phyloP scores from a whole-genome alignment of 2,113 vertebrate species.

The Xyrauchen texanus region DNA sequence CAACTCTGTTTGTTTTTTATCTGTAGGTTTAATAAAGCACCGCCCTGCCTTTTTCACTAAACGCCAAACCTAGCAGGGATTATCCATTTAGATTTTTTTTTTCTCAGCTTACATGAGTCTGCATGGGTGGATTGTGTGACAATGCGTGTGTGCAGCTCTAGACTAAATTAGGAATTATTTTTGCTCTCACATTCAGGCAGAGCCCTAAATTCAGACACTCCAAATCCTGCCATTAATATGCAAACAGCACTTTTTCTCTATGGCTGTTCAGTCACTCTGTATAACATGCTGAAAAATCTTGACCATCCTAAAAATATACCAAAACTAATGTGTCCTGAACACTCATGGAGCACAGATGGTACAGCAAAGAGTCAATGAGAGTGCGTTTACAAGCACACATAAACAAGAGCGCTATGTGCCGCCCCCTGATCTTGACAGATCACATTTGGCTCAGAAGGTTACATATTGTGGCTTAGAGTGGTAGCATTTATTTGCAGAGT shows the following conservation, averaged over 20 bases:
- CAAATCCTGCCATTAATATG: conserved; percentile 19
- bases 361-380: background rate
- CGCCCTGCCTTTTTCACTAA: conserved; percentile 47
- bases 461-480: conserved; percentile 13
- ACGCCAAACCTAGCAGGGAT: conserved; percentile 37
- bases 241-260: conserved; percentile 7
- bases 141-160: conserved; percentile 5
- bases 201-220: conserved; percentile 13
- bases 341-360: conserved; percentile 8
- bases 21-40: conserved; percentile 69
- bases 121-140: conserved; percentile 16
- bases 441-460: conserved; percentile 45
- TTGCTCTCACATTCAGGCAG: conserved; percentile 5
- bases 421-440: conserved; percentile 20
- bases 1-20: conserved; percentile 65
- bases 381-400: background rate
- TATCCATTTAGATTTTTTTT: conserved; percentile 28
- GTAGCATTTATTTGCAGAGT: conserved; percentile 7
- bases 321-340: background rate
- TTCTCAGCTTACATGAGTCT: conserved; percentile 6
- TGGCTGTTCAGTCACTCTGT: background rate
- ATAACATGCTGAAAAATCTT: background rate
- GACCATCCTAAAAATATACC: background rate
- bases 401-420: no score
- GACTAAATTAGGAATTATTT: conserved; percentile 17